Percentiles rank a stretch among this genome's conserved stretches.
Conservation (phyloP, 2,888 invertebrate species). For the Drosophila dives region DNA sequence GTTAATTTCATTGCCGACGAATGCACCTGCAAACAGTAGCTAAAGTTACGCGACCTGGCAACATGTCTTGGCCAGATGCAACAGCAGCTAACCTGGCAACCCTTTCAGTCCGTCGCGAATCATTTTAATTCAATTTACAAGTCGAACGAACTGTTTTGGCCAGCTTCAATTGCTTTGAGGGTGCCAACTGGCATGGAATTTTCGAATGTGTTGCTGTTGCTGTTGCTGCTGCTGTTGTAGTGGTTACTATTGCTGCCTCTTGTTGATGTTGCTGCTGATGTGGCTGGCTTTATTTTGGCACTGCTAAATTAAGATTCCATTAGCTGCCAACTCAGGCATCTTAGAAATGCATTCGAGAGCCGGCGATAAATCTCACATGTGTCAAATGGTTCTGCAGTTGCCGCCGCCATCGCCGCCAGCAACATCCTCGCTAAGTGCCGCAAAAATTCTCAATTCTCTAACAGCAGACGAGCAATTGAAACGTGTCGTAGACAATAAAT, state of each 20-base stretch:
- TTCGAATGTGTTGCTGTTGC: slow-evolving; percentile 62
- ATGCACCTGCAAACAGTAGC: slow-evolving; percentile 67
- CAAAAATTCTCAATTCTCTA: slow-evolving; percentile 75
- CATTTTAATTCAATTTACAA: slow-evolving; percentile 83
- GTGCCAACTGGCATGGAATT: slow-evolving; percentile 78
- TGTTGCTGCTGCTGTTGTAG: slow-evolving; percentile 32
- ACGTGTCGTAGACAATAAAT: slow-evolving; percentile 82
- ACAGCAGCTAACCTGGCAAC: slow-evolving; percentile 31
- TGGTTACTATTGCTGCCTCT: slow-evolving; percentile 23
- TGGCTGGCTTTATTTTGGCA: slow-evolving; percentile 76
- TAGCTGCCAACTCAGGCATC: slow-evolving; percentile 81
- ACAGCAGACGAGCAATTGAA: slow-evolving; percentile 79
- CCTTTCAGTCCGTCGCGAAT: slow-evolving; percentile 58
- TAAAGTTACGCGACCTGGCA: slow-evolving; percentile 37
- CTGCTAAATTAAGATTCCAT: slow-evolving; percentile 84
- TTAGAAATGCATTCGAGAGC: slow-evolving; percentile 82
- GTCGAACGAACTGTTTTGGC: slow-evolving; percentile 59
- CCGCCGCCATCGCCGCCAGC: slow-evolving; percentile 52
- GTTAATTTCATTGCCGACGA: slow-evolving; percentile 68
- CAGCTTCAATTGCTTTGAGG: slow-evolving; percentile 65
- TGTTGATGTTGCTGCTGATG: slow-evolving; percentile 39
- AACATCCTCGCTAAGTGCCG: slow-evolving; percentile 73
- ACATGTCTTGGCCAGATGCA: slow-evolving; percentile 5
- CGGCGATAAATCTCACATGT: slow-evolving; percentile 84
- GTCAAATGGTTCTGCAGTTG: slow-evolving; percentile 79